Conservation (phyloP, 2,797 vertebrate species). For the Sebastes minor region DNA sequence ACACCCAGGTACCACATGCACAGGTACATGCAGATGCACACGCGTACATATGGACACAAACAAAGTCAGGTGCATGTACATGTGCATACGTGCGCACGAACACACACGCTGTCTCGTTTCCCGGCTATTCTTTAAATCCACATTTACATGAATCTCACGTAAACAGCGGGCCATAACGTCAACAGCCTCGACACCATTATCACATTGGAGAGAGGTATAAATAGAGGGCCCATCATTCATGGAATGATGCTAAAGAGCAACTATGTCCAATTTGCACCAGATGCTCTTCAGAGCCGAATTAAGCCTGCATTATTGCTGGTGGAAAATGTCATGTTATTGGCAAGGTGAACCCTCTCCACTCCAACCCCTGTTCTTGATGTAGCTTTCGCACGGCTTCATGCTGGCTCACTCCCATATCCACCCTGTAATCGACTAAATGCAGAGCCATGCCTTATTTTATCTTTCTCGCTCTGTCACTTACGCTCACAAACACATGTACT, state of each 20-base stretch:
- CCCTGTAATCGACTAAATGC: conserved; percentile 63
- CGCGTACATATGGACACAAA: conserved; percentile 39
- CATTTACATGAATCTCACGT: conserved; percentile 5
- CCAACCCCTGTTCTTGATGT: conserved; percentile 41
- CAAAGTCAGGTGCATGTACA: conserved; percentile 17
- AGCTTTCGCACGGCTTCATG: conserved; percentile 51
- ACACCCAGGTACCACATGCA: conserved; percentile 57
- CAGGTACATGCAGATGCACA: conserved; percentile 31
- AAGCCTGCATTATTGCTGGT: conserved; percentile 69
- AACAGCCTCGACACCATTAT: conserved; percentile 33
- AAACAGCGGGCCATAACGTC: conserved; percentile 25
- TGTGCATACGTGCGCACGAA: neutral
- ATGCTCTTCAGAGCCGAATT: conserved; percentile 75
- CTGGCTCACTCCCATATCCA: conserved; percentile 66
- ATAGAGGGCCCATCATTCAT: conserved; percentile 61
- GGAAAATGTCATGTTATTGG: conserved; percentile 81
- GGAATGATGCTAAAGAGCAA: conserved; percentile 65
- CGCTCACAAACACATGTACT: conserved; percentile 1
- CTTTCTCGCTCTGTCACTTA: conserved; percentile 22
- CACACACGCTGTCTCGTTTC: neutral
- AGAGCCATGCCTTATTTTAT: conserved; percentile 38
- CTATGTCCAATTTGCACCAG: conserved; percentile 74
- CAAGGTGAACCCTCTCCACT: conserved; percentile 69
- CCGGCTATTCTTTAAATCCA: conserved; percentile 2
- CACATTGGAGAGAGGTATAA: conserved; percentile 38